A percentile compares a stretch with the other conserved stretches of the same genome.
phyloP scores from a whole-genome alignment of 2,888 invertebrate species.

The Clitarchus hookeri region DNA sequence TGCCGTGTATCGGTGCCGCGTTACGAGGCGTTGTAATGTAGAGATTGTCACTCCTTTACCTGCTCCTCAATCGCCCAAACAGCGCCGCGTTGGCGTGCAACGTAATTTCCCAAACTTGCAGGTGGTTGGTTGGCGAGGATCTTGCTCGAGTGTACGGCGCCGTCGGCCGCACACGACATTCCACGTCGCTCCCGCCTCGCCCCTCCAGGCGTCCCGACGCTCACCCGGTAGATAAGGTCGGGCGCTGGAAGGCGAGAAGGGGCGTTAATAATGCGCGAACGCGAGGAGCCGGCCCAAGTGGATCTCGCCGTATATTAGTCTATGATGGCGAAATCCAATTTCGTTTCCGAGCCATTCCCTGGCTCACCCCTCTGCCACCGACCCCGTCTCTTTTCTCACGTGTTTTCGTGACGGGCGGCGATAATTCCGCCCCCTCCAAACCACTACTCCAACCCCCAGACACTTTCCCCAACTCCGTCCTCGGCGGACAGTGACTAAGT shows the following conservation, averaged over 20 bases:
- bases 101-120: too few relatives aligned
- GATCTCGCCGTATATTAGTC: constrained; percentile 9
- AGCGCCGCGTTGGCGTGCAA: too few relatives aligned
- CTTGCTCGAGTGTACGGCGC: too few relatives aligned
- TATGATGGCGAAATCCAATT: constrained; percentile 14
- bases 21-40: too few relatives aligned
- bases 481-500: neutral
- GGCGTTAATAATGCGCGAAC: neutral
- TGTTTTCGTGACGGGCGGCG: constrained; percentile 2
- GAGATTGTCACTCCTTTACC: too few relatives aligned
- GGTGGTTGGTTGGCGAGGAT: too few relatives aligned
- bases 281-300: neutral
- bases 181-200: too few relatives aligned
- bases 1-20: too few relatives aligned
- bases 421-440: neutral
- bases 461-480: neutral
- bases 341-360: neutral
- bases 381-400: neutral
- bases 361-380: neutral
- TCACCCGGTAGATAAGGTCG: neutral
- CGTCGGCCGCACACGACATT: too few relatives aligned
- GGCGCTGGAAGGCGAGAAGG: neutral
- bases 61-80: too few relatives aligned
- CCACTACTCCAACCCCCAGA: neutral
- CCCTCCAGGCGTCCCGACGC: neutral